Percentiles rank a stretch among this genome's conserved stretches.
Evolutionary conservation across 2,797 vertebrate genomes (phyloP).

Genomic region (Acipenser oxyrinchus): DNA sequence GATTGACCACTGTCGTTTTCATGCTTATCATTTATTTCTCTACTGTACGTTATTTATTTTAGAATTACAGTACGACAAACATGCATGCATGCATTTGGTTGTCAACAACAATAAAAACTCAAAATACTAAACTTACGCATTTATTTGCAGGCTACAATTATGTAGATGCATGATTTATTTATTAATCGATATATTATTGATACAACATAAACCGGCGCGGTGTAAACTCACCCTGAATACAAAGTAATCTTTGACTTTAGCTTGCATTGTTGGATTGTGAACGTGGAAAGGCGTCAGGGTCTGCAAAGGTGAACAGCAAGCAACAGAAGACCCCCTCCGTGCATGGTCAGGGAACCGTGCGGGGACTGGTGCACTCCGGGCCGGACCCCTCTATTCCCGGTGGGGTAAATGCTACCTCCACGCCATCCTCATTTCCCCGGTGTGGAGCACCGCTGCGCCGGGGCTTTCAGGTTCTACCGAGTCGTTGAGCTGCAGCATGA

Average conservation of each 20-base stretch:
- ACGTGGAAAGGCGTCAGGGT: conserved; percentile 77
- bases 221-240: conserved; percentile 77
- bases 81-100: too few species aligned
- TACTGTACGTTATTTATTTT: too few species aligned
- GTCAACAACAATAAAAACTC: too few species aligned
- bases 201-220: too few species aligned
- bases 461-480: conserved; percentile 62
- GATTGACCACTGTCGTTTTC: too few species aligned
- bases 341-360: background rate
- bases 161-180: too few species aligned
- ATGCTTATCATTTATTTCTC: too few species aligned
- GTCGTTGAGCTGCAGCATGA: conserved; percentile 84
- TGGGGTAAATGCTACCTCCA: conserved; percentile 61
- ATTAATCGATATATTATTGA: too few species aligned
- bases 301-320: conserved; percentile 66
- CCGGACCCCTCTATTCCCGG: conserved; percentile 27
- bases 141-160: too few species aligned
- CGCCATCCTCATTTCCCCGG: conserved; percentile 52
- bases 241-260: conserved; percentile 88
- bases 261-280: conserved; percentile 78
- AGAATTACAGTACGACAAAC: too few species aligned
- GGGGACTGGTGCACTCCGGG: conserved; percentile 24
- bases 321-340: conserved; percentile 46
- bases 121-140: too few species aligned
- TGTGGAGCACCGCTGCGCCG: conserved; percentile 56